Evolutionary conservation across 2,888 invertebrate genomes (phyloP), one percentile per base, ranked within the genome.

Genomic region (Euzophera pinguis): DNA sequence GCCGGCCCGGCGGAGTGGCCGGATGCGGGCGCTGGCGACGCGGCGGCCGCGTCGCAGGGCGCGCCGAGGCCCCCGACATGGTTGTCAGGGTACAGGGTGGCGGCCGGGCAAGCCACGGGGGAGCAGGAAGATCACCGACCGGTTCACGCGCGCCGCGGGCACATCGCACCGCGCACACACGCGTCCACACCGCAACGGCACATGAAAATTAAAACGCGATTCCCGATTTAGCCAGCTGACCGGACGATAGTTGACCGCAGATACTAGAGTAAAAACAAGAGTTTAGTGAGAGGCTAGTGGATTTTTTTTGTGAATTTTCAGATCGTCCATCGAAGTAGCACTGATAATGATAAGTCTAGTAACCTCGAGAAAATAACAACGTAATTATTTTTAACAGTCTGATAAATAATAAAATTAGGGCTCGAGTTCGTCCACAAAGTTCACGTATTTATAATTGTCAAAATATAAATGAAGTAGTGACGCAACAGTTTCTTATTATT

Each of bases 81-180:
- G 94, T 94, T 94, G 93, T 95, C 94, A 88, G 91, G 90, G 94
- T 94, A 94, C 93, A 95, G 94, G 92, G 94, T 94, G 93, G 94
- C 94, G 93, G 94, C 92, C 90, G 92, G 94, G 93, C 94, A 93
- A 92, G 92, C 94, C 94, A 94, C 94, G 93, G 94, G 93, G 93
- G 86, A 86, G 80, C 83, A 77, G 81, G 81, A 79, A 70, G 69
- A 76, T 77, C 77, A 78, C 81, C 77, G 83, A 82, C 78, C 78
- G 78, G 84, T 86, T 84, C 84, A 87, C 84, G 86, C 86, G 86
- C 84, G 89, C 66, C 81, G 87, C 87, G 87, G 85, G 87, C 87
- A 87, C 89, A 89, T 88, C 75, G 86, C 86, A 85, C 85, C 87
- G 81, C 84, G 82, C 74, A 83, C 77, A 81, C 87, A 85, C 86